A percentile compares a stretch with the other conserved stretches of the same genome.
These are phyloP conservation scores for Phenganax subtilis DNA, from an alignment of 92 coral and sea anemone species.

Conservation along the genomic window DNA sequence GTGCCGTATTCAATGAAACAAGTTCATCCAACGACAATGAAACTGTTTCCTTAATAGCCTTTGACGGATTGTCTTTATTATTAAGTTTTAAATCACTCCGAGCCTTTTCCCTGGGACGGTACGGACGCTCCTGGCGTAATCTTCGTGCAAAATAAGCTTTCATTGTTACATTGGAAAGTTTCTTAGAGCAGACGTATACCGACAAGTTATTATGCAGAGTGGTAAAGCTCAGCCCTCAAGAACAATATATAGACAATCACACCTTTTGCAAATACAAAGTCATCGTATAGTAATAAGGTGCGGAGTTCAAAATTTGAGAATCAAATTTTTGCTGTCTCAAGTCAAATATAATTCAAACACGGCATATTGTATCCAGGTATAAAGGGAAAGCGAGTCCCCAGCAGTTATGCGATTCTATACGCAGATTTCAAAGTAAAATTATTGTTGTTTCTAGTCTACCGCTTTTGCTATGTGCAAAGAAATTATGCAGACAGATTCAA, in stretches of 20 bases:
- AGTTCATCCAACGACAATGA: not conserved
- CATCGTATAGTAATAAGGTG: too few species aligned
- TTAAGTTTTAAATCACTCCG: not conserved
- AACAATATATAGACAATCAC: too few species aligned
- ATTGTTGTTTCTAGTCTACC: not conserved
- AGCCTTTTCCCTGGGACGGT: too few species aligned
- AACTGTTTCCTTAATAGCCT: not conserved
- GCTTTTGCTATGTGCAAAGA: not conserved
- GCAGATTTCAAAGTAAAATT: slow-evolving; percentile 1
- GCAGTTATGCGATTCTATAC: not conserved
- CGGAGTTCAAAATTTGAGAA: too few species aligned
- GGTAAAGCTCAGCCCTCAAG: too few species aligned
- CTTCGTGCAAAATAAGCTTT: not conserved
- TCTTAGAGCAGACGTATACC: too few species aligned
- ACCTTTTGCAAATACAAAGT: too few species aligned
- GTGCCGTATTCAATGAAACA: not conserved
- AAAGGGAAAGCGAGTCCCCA: not conserved
- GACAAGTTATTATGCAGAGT: too few species aligned
- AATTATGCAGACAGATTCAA: not conserved
- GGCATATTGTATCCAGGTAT: not conserved
- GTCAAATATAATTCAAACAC: too few species aligned
- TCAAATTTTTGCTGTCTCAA: too few species aligned
- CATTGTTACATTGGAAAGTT: too few species aligned
- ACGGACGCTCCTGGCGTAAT: not conserved
- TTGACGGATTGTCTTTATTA: not conserved